Evolutionary conservation across 1,140 invertebrate species (phyloP), one percentile per base, ranked within the genome.

Genomic region (Apolygus lucorum): DNA sequence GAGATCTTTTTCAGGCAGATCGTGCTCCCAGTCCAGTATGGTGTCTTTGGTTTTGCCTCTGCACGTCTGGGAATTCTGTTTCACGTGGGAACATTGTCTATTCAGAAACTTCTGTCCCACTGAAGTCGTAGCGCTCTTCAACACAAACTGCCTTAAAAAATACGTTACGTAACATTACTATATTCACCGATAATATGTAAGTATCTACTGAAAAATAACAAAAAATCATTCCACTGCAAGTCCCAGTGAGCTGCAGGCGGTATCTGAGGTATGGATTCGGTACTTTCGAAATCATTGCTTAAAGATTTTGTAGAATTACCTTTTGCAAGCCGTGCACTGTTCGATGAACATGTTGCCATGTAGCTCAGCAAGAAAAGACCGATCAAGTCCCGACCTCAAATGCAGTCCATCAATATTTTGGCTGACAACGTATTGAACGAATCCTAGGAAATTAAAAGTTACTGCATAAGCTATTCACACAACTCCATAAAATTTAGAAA

Each of bases 271-370:
- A n/a, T n/a, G n/a, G n/a, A n/a, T n/a, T n/a, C n/a, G n/a, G n/a
- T n/a, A n/a, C n/a, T n/a, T n/a, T n/a, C n/a, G n/a, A n/a, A n/a
- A n/a, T n/a, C n/a, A n/a, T n/a, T n/a, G n/a, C n/a, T n/a, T n/a
- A n/a, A n/a, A n/a, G n/a, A n/a, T n/a, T n/a, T n/a, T n/a, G n/a
- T n/a, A n/a, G n/a, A 49, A 26, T 67, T 70, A 93, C 92, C 86
- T 92, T 78, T 88, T 83, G 82, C 96, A 99, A 76, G 88, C 86
- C 75, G 89, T 88, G 78, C 96, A 99, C 77, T 96, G 88, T 80
- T 98, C 95, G 59, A 93, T 84, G 80, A 96, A 99, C 89, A 99
- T 98, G 78, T 99, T 99, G 34, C 97, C 97, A 84, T 99, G 97
- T 28, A 99, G 81, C 81, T 99, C 97, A 34, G 95, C 87, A 68